These are phyloP conservation scores for Pyrocoelia pectoralis DNA, from an alignment of 2,888 invertebrate genomes.

Conservation along the genomic window DNA sequence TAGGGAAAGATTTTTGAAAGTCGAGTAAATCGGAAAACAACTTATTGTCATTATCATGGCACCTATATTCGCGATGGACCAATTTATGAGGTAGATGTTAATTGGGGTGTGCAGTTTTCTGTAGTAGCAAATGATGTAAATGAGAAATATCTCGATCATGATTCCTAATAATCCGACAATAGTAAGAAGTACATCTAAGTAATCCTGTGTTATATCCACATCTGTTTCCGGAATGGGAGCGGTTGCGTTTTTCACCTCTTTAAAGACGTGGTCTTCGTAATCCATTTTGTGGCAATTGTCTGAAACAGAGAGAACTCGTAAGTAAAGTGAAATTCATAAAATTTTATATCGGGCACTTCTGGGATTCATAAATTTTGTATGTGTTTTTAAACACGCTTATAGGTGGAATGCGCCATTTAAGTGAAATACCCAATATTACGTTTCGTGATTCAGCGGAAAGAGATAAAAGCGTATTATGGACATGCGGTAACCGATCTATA, in stretches of 20 bases:
- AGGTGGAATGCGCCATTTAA: slow-evolving; percentile 2
- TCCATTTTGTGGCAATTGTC: slow-evolving; percentile 20
- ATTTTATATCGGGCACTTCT: not conserved
- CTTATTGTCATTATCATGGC: slow-evolving; percentile 19
- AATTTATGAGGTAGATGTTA: slow-evolving; percentile 29
- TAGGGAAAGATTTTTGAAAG: slow-evolving; percentile 12
- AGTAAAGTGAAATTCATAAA: not conserved
- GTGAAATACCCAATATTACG: slow-evolving; percentile 9
- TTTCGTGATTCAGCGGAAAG: slow-evolving; percentile 9
- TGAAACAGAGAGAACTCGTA: slow-evolving; percentile 1
- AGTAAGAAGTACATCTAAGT: slow-evolving; percentile 17
- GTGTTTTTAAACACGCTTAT: not conserved
- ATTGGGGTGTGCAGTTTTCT: slow-evolving; percentile 26
- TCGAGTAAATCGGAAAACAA: slow-evolving; percentile 16
- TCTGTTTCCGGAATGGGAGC: not conserved
- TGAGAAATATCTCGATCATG: slow-evolving; percentile 20
- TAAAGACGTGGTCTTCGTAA: slow-evolving; percentile 27
- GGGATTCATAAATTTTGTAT: not conserved
- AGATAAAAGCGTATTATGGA: slow-evolving; percentile 11
- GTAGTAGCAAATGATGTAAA: slow-evolving; percentile 27
- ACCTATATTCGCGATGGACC: slow-evolving; percentile 33
- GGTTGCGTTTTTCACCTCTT: slow-evolving; percentile 10
- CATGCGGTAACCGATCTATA: slow-evolving; percentile 9
- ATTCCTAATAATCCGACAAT: slow-evolving; percentile 23
- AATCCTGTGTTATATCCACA: not conserved